Conservation (phyloP, 2,797 vertebrate species). For the Galagoides demidoff region DNA sequence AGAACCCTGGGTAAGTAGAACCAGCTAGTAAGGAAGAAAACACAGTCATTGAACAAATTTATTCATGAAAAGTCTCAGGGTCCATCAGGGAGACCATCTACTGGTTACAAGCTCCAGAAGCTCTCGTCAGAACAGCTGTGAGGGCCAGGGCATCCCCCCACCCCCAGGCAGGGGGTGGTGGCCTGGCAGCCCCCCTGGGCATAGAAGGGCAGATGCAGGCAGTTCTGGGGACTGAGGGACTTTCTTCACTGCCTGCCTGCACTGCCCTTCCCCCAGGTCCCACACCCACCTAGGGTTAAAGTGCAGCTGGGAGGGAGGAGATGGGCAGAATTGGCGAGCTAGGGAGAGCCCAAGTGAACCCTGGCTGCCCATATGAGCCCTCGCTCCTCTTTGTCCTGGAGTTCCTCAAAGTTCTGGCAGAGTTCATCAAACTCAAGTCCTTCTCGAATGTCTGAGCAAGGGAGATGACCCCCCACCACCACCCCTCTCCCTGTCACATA, state of each 20-base stretch:
- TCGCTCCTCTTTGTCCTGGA: not conserved
- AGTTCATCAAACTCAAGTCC: not conserved
- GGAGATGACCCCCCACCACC: not conserved
- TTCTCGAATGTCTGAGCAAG: not conserved
- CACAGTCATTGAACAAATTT: slow-evolving; percentile 81
- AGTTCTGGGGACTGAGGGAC: not conserved
- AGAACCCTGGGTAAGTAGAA: not conserved
- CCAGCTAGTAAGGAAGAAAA: not conserved
- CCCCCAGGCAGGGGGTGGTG: not conserved
- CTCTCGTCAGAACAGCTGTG: slow-evolving; percentile 78
- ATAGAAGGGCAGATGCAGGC: not conserved
- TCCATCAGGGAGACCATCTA: slow-evolving; percentile 62
- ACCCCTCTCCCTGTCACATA: not conserved
- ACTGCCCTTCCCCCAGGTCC: rapidly evolving
- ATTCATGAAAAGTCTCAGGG: slow-evolving; percentile 82
- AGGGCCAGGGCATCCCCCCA: not conserved
- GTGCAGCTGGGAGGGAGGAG: slow-evolving; percentile 69
- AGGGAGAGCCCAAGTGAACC: not conserved
- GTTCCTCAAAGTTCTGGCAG: not conserved
- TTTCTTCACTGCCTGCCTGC: not conserved
- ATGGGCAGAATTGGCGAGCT: rapidly evolving
- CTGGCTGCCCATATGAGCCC: not conserved
- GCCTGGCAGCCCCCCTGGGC: not conserved
- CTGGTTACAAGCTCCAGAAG: slow-evolving; percentile 85
- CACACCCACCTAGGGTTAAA: slow-evolving; percentile 64